phyloP scores from a whole-genome alignment of 1,140 invertebrate species.

The Colletes gigas region DNA sequence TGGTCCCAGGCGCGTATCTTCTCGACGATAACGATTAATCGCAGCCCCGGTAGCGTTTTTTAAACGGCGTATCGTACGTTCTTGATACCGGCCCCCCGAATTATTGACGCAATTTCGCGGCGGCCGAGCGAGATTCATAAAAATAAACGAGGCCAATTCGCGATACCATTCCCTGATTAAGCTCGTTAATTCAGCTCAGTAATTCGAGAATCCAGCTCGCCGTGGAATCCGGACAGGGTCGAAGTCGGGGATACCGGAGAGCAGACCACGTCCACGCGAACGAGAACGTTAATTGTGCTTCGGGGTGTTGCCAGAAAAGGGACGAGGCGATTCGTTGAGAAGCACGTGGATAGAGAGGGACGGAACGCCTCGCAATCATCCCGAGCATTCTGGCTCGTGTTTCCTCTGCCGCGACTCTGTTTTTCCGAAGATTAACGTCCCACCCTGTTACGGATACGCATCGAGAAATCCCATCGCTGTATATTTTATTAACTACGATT shows the following conservation, averaged over 20 bases:
- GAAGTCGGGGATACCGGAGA: not conserved
- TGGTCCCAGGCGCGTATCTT: not conserved
- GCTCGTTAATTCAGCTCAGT: slow-evolving; percentile 9
- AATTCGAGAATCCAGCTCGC: not conserved
- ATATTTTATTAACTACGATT: not conserved
- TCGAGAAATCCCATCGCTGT: not conserved
- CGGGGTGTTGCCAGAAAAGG: slow-evolving; percentile 4
- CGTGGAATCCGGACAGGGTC: not conserved
- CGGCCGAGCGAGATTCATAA: slow-evolving; percentile 3
- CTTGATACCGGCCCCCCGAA: not conserved
- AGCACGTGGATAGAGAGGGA: not conserved
- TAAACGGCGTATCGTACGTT: not conserved
- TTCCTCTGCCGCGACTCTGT: not conserved
- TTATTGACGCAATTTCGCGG: slow-evolving; percentile 19
- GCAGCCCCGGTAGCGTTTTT: slow-evolving; percentile 1
- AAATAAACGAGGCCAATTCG: slow-evolving; percentile 24
- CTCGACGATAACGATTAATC: slow-evolving; percentile 2
- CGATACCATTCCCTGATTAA: slow-evolving; percentile 31
- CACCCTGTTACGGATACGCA: not conserved
- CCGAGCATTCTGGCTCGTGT: not conserved
- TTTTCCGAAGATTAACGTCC: not conserved
- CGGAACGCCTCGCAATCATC: not conserved
- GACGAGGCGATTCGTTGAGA: not conserved
- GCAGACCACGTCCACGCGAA: not conserved
- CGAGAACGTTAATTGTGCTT: slow-evolving; percentile 33